These are phyloP conservation scores for Acanthosepion pharaonis DNA, from an alignment of 2,888 invertebrate genomes.

Conservation along the genomic window DNA sequence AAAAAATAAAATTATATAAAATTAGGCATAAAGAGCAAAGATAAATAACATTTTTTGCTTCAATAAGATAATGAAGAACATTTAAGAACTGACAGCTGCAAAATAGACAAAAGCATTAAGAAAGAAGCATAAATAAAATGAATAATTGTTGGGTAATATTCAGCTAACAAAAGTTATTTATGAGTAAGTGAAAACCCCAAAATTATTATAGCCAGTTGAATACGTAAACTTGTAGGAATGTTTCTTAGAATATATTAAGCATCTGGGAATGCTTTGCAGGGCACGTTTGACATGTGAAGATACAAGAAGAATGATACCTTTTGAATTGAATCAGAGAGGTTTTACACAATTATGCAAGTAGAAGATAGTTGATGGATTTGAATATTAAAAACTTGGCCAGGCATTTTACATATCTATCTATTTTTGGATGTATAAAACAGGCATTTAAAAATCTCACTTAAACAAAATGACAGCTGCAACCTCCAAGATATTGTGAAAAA, in stretches of 20 bases:
- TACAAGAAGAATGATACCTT: background rate
- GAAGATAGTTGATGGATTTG: conserved; percentile 14
- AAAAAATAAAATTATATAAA: background rate
- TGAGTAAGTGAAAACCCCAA: background rate
- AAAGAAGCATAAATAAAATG: background rate
- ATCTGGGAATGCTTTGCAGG: background rate
- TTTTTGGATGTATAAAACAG: background rate
- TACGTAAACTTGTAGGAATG: background rate
- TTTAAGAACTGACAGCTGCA: background rate
- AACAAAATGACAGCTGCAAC: conserved; percentile 33
- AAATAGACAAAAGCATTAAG: background rate
- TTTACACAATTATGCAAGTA: background rate
- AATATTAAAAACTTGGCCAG: background rate
- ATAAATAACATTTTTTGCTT: background rate
- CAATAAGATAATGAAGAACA: background rate
- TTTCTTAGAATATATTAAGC: too few species aligned
- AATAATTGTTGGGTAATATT: background rate
- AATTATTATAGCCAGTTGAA: background rate
- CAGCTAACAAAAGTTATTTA: background rate
- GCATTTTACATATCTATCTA: too few species aligned
- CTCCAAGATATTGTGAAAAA: background rate
- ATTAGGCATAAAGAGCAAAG: background rate
- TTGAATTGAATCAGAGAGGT: background rate
- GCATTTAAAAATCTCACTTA: background rate
- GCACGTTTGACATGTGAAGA: background rate